Conservation (phyloP, 2,888 invertebrate species). For the Willowsia nigromaculata region DNA sequence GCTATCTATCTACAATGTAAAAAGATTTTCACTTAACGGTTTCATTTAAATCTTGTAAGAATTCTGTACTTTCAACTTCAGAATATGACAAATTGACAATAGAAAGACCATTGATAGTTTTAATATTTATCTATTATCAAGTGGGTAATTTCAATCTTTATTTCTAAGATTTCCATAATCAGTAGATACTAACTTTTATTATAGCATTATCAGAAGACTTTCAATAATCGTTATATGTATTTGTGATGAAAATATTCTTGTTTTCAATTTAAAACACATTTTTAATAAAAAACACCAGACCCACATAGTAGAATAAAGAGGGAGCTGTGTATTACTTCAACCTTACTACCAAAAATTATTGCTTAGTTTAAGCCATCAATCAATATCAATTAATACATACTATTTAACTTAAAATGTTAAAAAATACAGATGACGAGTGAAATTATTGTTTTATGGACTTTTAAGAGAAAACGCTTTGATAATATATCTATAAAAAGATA, state of each 20-base stretch:
- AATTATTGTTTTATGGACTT: neutral
- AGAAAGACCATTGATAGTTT: slow-evolving; percentile 53
- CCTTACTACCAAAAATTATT: slow-evolving; percentile 19
- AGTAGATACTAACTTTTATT: neutral
- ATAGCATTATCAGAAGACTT: slow-evolving; percentile 1
- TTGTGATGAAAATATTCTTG: slow-evolving; percentile 59
- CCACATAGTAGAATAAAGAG: neutral
- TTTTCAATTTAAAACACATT: slow-evolving; percentile 28
- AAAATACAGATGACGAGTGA: too few species aligned
- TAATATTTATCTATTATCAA: slow-evolving; percentile 23
- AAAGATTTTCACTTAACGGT: slow-evolving; percentile 20
- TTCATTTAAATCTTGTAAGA: slow-evolving; percentile 13
- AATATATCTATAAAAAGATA: neutral
- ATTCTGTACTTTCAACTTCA: slow-evolving; percentile 45
- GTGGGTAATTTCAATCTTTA: slow-evolving; percentile 22
- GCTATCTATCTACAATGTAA: slow-evolving; percentile 19
- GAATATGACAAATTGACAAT: slow-evolving; percentile 33
- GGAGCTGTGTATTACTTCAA: neutral
- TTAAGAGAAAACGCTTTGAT: neutral
- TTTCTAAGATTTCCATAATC: neutral
- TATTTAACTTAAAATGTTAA: too few species aligned
- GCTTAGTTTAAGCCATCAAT: slow-evolving; percentile 14
- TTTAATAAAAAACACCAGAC: neutral
- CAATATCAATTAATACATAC: too few species aligned
- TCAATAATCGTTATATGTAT: neutral